Percentiles rank a stretch among this genome's conserved stretches.
Conservation (phyloP, 2,113 vertebrate genomes). For the Piaya cayana region DNA sequence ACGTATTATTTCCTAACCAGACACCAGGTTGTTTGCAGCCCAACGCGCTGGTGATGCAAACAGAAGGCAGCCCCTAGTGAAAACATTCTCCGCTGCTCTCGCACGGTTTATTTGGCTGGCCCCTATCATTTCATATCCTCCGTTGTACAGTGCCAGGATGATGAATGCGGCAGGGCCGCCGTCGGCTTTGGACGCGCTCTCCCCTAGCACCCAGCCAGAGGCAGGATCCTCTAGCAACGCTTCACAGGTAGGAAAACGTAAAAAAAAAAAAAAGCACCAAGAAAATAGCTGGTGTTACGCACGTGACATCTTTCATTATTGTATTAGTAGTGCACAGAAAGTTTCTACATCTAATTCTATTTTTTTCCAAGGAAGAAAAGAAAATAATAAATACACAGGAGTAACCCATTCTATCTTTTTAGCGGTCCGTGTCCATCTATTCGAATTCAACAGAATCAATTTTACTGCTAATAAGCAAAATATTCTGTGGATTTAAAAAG, state of each 20-base stretch:
- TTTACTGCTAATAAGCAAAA: conserved; percentile 6
- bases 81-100: background rate
- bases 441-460: background rate
- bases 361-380: background rate
- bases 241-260: background rate
- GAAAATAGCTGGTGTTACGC: background rate
- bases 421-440: background rate
- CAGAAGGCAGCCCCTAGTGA: fast-evolving
- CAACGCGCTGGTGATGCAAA: fast-evolving
- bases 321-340: background rate
- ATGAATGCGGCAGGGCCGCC: background rate
- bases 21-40: background rate
- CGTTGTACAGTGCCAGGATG: background rate
- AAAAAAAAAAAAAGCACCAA: background rate
- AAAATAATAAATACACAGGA: background rate
- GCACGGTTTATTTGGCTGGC: background rate
- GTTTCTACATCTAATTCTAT: background rate
- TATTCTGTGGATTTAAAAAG: background rate
- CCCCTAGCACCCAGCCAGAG: background rate
- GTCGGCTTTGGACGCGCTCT: background rate
- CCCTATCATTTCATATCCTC: background rate
- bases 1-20: background rate
- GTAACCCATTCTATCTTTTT: background rate
- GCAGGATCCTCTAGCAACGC: background rate
- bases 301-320: background rate